A percentile compares a stretch with the other conserved stretches of the same genome.
These are phyloP conservation scores for Ia io DNA, from an alignment of 2,113 vertebrate genomes.

Conservation along the genomic window DNA sequence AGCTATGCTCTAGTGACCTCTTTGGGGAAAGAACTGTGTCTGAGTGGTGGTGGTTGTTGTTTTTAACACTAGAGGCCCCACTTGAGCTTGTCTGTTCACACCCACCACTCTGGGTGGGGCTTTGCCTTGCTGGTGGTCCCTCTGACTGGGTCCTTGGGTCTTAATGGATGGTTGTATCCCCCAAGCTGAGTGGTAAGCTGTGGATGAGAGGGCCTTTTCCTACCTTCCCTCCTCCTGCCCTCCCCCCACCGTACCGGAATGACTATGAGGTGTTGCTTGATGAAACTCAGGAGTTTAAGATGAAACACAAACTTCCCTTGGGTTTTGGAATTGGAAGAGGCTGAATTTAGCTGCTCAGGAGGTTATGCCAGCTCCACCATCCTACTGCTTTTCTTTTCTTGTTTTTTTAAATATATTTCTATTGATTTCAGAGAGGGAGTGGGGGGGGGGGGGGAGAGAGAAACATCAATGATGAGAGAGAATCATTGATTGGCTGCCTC, in stretches of 20 bases:
- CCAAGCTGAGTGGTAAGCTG: not conserved
- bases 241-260: not conserved
- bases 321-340: not conserved
- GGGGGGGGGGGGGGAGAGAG: too few relatives aligned
- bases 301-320: not conserved
- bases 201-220: not conserved
- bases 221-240: not conserved
- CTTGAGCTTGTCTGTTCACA: not conserved
- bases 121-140: not conserved
- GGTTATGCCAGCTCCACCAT: not conserved
- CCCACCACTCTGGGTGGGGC: not conserved
- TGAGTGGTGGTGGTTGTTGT: not conserved
- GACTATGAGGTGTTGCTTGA: not conserved
- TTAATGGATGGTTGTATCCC: not conserved
- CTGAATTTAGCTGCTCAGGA: not conserved
- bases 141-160: not conserved
- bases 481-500: too few relatives aligned
- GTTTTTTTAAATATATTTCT: too few relatives aligned
- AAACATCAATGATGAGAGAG: too few relatives aligned
- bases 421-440: too few relatives aligned
- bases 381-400: not conserved
- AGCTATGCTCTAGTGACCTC: not conserved
- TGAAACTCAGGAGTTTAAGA: constrained; percentile 3
- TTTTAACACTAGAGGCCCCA: not conserved
- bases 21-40: not conserved